These are phyloP conservation scores for Cossypha dichroa DNA, from an alignment of 2,797 vertebrate species.

Conservation along the genomic window DNA sequence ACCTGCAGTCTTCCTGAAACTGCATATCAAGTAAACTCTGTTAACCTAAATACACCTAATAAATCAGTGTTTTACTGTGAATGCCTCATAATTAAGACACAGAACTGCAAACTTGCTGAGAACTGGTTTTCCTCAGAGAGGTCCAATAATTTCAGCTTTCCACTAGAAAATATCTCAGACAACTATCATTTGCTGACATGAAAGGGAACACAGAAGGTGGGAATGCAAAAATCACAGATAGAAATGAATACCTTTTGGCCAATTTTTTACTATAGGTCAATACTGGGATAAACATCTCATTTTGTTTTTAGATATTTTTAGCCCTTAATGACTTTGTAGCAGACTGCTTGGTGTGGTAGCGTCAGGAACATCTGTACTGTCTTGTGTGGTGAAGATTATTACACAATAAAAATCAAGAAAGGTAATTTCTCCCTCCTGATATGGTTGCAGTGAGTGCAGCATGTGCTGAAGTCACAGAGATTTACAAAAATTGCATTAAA, in stretches of 20 bases:
- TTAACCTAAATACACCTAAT: not conserved
- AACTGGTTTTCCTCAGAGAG: not conserved
- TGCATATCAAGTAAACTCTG: not conserved
- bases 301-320: not conserved
- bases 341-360: rapidly evolving
- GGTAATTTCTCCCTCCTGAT: not conserved
- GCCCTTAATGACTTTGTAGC: not conserved
- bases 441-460: not conserved
- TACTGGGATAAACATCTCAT: not conserved
- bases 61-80: not conserved
- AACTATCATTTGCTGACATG: not conserved
- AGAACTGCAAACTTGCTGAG: not conserved
- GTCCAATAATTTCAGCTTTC: not conserved
- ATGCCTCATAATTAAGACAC: not conserved
- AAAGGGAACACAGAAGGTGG: not conserved
- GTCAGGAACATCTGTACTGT: not conserved
- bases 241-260: not conserved
- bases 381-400: not conserved
- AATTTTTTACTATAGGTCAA: not conserved
- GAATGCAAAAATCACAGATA: not conserved
- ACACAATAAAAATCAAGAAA: not conserved
- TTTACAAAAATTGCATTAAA: not conserved
- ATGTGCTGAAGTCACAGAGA: not conserved
- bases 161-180: not conserved
- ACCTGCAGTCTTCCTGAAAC: not conserved